Conservation (phyloP, 2,888 invertebrate genomes). For the Acrobasis suavella region DNA sequence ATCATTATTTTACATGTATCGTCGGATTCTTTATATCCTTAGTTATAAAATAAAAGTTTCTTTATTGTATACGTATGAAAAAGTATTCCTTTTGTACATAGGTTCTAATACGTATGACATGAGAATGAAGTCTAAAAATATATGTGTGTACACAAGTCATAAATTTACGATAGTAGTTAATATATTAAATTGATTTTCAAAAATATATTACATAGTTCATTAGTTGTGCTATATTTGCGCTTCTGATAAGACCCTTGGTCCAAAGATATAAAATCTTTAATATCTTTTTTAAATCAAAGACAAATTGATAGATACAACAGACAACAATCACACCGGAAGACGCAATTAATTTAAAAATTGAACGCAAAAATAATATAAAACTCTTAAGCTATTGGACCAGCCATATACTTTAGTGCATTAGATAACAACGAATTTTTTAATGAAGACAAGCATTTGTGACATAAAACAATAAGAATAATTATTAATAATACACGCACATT, state of each 20-base stretch:
- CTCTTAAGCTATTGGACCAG: conserved; percentile 46
- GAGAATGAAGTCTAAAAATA: conserved; percentile 14
- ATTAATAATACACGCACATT: conserved; percentile 47
- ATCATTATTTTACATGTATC: neutral
- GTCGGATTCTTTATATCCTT: neutral
- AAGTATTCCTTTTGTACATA: neutral
- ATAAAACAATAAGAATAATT: conserved; percentile 41
- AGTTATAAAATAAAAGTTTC: neutral
- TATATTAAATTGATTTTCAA: conserved; percentile 12
- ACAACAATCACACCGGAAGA: conserved; percentile 19
- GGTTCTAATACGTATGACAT: too few relatives aligned
- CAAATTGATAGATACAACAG: neutral
- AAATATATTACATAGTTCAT: conserved; percentile 3
- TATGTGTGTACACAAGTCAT: conserved; percentile 6
- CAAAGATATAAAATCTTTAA: neutral
- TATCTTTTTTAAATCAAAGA: neutral
- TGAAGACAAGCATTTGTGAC: conserved; percentile 40
- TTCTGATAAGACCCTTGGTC: conserved; percentile 14
- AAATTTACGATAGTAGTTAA: neutral
- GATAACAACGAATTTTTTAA: conserved; percentile 36
- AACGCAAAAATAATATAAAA: conserved; percentile 17
- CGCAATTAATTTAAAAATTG: conserved; percentile 22
- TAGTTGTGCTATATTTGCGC: conserved; percentile 17
- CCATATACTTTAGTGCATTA: conserved; percentile 37
- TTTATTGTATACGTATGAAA: neutral